Base-by-base conservation (phyloP, 2,113 vertebrate genomes). In the Perognathus longimembris region DNA sequence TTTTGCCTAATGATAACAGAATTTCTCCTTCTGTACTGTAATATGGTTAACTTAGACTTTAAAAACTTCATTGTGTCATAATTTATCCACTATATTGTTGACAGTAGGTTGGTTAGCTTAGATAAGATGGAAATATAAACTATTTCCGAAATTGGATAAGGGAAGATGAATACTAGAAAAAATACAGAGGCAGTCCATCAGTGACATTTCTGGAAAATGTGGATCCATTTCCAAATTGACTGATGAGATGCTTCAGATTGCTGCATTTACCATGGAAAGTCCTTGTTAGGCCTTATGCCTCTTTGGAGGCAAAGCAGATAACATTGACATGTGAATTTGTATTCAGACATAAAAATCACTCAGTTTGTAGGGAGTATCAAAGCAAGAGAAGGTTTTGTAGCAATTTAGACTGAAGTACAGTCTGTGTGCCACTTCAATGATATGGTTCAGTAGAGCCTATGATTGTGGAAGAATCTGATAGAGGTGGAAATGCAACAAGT, bases 261-360 rank as follows among this genome's bases (percentile, higher is more conserved):
- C 1, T 22, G 0, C 10, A 40, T 22, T 2, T 24, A 42, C 42
- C 5, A 36, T 26, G 24, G 9, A n/a, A 64, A 50, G 57, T n/a
- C 1, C 12, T n/a, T 50, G 1, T 8, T 30, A 18, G 6, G 14
- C 0, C 11, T 69, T 45, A 45, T 71, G 20, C 36, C 22, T 36
- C 78, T 89, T 73, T 59, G n/a, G 57, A 73, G 14, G 11, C 5
- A 71, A 20, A 4, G n/a, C 10, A 28, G 70, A 32, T 32, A 61
- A 50, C 10, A 59, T 50, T 50, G 28, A 30, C 12, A 24, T 45
- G 36, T 84, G 21, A 32, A 21, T 36, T 69, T 64, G 17, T 4
- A 66, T 7, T 6, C 24, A 61, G 11, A 11, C 40, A 1, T 21
- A n/a, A 34, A 54, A 40, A n/a, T 66, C 6, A 32, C 4, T 4